Base-by-base conservation (phyloP, 2,113 vertebrate species). In the Aythya baeri region DNA sequence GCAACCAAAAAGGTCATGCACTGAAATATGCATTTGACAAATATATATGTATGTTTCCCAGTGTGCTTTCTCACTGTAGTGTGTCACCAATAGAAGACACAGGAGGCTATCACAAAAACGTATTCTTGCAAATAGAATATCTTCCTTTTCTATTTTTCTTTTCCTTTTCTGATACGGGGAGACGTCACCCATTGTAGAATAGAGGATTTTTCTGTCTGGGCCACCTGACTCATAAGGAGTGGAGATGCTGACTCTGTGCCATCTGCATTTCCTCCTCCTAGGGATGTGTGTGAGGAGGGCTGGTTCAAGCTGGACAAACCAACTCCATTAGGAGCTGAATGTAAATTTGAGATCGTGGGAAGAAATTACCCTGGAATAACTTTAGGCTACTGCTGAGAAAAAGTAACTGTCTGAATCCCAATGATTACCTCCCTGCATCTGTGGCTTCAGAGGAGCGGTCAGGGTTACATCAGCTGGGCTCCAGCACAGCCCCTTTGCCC, bases 141-240 rank as follows among this genome's bases (percentile, higher is more conserved):
- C 17, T 79, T 87, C 38, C 38, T 61, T 68, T 46, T 36, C 10
- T 65, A 43, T 68, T 77, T 23, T 12, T 72, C 38, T 58, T 68
- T 46, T 36, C 8, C 65, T 43, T 68, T 77, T 23, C 12, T 68
- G 55, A n/a, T 17, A 43, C 29, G 78, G n/a, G 25, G 50, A 83
- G 22, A 46, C 12, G 71, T 38, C 31, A 58, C 36, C 16, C 71
- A 27, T 8, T 65, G 8, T 20, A 31, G 5, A 1, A 38, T 0
- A 83, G 44, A 74, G 27, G 18, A 58, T 36, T 93, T 83, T 73
- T 36, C 34, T 44, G 57, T 14, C 44, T n/a, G 17, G 20, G 38
- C 34, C 34, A 57, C 49, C 29, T 78, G 38, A 13, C 9, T 44
- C 49, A 26, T 38, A 75, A 68, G 46, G 34, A 77, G 20, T 26